A percentile compares a stretch with the other conserved stretches of the same genome.
Evolutionary conservation across 2,113 vertebrate species (phyloP).

Genomic region (Trematocara marginatum): DNA sequence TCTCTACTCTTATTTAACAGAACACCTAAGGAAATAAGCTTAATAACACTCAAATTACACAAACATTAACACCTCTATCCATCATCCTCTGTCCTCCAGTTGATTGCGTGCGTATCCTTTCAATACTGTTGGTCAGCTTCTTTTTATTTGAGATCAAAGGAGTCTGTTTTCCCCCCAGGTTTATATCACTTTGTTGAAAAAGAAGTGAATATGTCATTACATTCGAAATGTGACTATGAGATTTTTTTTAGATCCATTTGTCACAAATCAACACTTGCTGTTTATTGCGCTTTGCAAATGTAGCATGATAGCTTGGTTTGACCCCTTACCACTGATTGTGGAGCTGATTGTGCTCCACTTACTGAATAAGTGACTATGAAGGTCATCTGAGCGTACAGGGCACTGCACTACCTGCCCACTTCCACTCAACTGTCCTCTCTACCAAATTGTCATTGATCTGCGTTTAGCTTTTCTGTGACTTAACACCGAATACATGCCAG

Average conservation of each 20-base stretch:
- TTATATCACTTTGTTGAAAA: slow-evolving; percentile 35
- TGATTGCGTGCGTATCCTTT: not conserved
- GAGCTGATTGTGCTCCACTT: slow-evolving; percentile 4
- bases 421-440: not conserved
- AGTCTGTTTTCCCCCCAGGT: slow-evolving; percentile 2
- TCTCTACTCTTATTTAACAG: not conserved
- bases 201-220: slow-evolving; percentile 11
- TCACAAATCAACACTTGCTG: not conserved
- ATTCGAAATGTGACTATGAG: not conserved
- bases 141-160: slow-evolving; percentile 12
- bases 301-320: not conserved
- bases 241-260: not conserved
- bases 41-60: not conserved
- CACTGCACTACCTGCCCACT: not conserved
- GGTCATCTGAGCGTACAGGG: slow-evolving; percentile 5
- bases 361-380: slow-evolving; percentile 21
- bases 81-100: not conserved
- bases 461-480: slow-evolving; percentile 13
- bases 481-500: not conserved
- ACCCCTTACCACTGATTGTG: not conserved
- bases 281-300: not conserved
- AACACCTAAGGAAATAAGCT: not conserved
- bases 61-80: not conserved
- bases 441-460: slow-evolving; percentile 52
- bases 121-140: not conserved